Evolutionary conservation across 2,888 invertebrate species (phyloP).

Genomic region (Perizoma affinitatum): DNA sequence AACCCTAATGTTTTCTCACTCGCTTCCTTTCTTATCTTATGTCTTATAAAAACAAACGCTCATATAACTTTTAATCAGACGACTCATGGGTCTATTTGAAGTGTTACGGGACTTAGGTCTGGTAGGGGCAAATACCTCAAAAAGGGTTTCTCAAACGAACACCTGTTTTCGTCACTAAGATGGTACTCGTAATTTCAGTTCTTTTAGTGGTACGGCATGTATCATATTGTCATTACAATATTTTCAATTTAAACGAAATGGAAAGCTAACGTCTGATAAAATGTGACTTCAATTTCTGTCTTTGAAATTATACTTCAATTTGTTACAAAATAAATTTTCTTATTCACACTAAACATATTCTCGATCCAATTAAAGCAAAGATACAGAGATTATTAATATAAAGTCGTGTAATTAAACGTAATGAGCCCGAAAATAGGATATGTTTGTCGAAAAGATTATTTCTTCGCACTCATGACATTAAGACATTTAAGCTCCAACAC

Average conservation of each 20-base stretch:
- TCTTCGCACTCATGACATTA: slow-evolving; percentile 14
- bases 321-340: not conserved
- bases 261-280: too few species aligned
- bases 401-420: slow-evolving; percentile 19
- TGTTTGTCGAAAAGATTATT: slow-evolving; percentile 22
- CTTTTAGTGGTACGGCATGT: too few species aligned
- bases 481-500: not conserved
- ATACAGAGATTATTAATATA: slow-evolving; percentile 22
- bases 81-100: slow-evolving; percentile 4
- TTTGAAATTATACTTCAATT: too few species aligned
- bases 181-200: too few species aligned
- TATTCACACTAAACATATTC: slow-evolving; percentile 14
- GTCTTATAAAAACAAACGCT: slow-evolving; percentile 34
- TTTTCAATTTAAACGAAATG: too few species aligned
- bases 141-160: too few species aligned
- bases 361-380: slow-evolving; percentile 16
- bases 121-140: too few species aligned
- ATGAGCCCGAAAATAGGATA: slow-evolving; percentile 22
- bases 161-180: too few species aligned
- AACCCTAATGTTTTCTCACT: slow-evolving; percentile 29
- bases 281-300: too few species aligned
- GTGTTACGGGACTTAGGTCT: too few species aligned
- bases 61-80: slow-evolving; percentile 22
- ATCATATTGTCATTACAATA: too few species aligned
- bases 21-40: slow-evolving; percentile 34